These are phyloP conservation scores for Drosophila mercatorum DNA, from an alignment of 2,888 invertebrate genomes.

Conservation along the genomic window DNA sequence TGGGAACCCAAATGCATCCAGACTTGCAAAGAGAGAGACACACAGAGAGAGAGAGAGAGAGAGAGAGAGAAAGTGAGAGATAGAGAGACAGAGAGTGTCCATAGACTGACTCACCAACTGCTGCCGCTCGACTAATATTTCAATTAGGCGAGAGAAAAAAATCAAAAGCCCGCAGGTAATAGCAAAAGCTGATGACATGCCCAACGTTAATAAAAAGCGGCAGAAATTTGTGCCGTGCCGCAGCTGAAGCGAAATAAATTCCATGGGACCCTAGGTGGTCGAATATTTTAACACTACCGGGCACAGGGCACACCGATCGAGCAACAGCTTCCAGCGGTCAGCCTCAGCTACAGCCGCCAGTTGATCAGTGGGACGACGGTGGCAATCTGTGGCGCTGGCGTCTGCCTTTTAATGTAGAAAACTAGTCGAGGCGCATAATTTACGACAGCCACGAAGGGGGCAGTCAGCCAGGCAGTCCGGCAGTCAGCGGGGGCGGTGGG, in stretches of 20 bases:
- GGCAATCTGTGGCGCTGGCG: conserved; percentile 79
- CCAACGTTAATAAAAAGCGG: conserved; percentile 79
- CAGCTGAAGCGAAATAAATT: conserved; percentile 68
- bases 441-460: conserved; percentile 63
- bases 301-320: conserved; percentile 44
- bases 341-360: not conserved
- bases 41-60: not conserved
- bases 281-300: conserved; percentile 82
- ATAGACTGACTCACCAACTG: conserved; percentile 63
- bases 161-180: conserved; percentile 40
- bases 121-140: conserved; percentile 67
- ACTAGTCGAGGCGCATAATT: conserved; percentile 82
- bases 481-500: conserved; percentile 8
- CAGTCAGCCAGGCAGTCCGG: not conserved
- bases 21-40: not conserved
- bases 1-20: conserved; percentile 41
- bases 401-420: conserved; percentile 82
- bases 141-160: conserved; percentile 61
- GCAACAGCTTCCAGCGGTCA: conserved; percentile 25
- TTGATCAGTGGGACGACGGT: conserved; percentile 31
- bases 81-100: conserved; percentile 1
- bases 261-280: conserved; percentile 80
- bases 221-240: conserved; percentile 68
- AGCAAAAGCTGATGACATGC: conserved; percentile 77
- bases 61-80: not conserved